These are phyloP conservation scores for Sylvia atricapilla DNA, from an alignment of 2,113 vertebrate genomes.

Conservation along the genomic window DNA sequence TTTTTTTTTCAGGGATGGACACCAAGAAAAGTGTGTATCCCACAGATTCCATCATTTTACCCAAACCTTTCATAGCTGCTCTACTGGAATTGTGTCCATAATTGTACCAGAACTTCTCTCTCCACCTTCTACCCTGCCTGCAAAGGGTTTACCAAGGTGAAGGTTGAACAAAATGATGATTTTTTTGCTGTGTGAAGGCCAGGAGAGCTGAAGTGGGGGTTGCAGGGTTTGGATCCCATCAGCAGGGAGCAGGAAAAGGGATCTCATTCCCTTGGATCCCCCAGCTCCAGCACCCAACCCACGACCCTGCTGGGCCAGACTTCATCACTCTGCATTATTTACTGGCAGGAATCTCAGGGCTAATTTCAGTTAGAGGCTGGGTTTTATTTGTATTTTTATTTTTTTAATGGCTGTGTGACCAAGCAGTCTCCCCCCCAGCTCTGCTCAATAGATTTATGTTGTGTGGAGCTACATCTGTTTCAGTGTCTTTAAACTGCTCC, in stretches of 20 bases:
- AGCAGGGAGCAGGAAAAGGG: neutral
- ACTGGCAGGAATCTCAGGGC: neutral
- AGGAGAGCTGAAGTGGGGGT: neutral
- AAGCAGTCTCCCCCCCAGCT: neutral
- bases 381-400: neutral
- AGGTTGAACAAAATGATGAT: neutral
- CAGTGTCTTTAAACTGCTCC: slow-evolving; percentile 30
- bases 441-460: neutral
- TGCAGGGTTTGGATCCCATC: neutral
- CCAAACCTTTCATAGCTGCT: neutral
- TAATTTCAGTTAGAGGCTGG: neutral
- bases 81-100: neutral
- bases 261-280: neutral
- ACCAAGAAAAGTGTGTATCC: neutral
- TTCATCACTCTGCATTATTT: fast-evolving
- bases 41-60: neutral
- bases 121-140: neutral
- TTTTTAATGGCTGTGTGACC: neutral
- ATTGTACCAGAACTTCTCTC: neutral
- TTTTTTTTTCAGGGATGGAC: neutral
- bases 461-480: slow-evolving; percentile 15
- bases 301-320: neutral
- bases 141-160: neutral
- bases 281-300: neutral
- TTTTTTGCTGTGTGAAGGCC: neutral